Evolutionary conservation across 2,113 vertebrate genomes (phyloP).

Genomic region (Gymnorhina tibicen): DNA sequence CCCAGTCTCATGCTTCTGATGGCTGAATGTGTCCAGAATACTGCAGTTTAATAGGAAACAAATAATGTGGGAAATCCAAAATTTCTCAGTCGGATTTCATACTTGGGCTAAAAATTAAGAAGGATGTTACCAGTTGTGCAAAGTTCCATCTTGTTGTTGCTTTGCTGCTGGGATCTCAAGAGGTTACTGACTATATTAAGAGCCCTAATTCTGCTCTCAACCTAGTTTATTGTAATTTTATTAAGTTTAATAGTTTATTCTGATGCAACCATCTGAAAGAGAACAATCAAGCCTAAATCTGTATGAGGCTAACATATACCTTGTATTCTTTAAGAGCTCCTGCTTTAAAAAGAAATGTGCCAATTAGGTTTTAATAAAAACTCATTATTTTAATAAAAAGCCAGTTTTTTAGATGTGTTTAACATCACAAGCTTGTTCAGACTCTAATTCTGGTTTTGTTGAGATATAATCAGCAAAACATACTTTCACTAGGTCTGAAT

Average conservation of each 20-base stretch:
- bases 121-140: not conserved
- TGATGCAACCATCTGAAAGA: not conserved
- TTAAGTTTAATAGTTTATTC: not conserved
- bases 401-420: not conserved
- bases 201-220: not conserved
- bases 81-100: not conserved
- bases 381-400: not conserved
- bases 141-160: not conserved
- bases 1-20: not conserved
- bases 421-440: not conserved
- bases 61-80: not conserved
- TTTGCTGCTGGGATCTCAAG: not conserved
- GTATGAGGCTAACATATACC: not conserved
- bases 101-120: not conserved
- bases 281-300: not conserved
- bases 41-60: not conserved
- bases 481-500: not conserved
- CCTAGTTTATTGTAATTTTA: not conserved
- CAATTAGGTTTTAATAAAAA: not conserved
- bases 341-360: not conserved
- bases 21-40: not conserved
- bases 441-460: not conserved
- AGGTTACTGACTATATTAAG: not conserved
- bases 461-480: not conserved
- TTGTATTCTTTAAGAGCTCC: not conserved